phyloP scores from a whole-genome alignment of 2,888 invertebrate genomes.

The Prosapia bicincta region DNA sequence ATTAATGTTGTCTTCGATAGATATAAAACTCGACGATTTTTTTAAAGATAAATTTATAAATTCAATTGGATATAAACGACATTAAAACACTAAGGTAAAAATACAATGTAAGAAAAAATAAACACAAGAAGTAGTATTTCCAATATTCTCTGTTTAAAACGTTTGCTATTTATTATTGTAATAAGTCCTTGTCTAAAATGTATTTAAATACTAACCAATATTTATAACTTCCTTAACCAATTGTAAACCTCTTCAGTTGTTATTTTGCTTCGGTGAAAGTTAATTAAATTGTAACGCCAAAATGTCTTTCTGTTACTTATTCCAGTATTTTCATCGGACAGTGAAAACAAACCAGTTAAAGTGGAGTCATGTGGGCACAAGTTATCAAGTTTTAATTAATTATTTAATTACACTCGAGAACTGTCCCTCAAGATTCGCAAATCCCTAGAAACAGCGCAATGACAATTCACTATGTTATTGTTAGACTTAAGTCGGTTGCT shows the following conservation, averaged over 20 bases:
- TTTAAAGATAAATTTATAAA: no score
- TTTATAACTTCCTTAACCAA: neutral
- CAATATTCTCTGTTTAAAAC: no score
- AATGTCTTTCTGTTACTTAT: no score
- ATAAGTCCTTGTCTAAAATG: neutral
- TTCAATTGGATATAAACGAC: neutral
- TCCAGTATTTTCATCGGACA: neutral
- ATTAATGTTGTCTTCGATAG: no score
- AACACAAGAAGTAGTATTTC: no score
- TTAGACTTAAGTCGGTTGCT: slow-evolving; percentile 30
- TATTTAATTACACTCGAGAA: neutral
- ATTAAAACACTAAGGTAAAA: neutral
- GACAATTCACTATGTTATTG: slow-evolving; percentile 29
- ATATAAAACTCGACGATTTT: no score
- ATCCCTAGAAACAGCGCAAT: slow-evolving; percentile 4
- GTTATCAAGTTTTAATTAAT: neutral
- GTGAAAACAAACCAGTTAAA: neutral
- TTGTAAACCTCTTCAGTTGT: neutral
- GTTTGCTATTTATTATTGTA: neutral
- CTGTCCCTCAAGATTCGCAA: neutral
- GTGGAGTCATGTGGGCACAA: neutral
- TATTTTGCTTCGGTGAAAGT: neutral
- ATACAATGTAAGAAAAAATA: neutral
- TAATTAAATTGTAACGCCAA: neutral
- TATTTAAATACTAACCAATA: neutral